phyloP scores from a whole-genome alignment of 2,888 invertebrate genomes.

The Mallateleia sp. region DNA sequence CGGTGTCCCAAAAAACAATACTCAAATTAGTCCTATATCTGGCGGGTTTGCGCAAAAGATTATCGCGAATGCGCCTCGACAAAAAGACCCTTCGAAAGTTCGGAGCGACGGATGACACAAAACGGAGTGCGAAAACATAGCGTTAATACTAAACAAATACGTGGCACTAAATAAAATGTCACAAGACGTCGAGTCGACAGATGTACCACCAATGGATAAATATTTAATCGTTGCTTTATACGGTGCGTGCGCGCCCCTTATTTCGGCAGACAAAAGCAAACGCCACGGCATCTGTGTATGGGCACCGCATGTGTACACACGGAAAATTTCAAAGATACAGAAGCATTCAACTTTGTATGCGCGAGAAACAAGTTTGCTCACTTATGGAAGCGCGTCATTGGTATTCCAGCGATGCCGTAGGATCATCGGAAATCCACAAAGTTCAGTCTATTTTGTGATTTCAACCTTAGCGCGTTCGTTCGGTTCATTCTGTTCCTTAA shows the following conservation, averaged over 20 bases:
- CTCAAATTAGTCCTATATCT: constrained; percentile 53
- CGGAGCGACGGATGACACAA: constrained; percentile 62
- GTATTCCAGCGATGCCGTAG: too few species aligned
- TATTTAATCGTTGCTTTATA: constrained; percentile 88
- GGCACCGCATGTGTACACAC: constrained; percentile 51
- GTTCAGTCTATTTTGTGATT: too few species aligned
- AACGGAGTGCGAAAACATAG: constrained; percentile 77
- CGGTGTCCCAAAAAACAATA: constrained; percentile 39
- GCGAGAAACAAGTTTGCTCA: too few species aligned
- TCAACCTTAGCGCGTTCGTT: too few species aligned
- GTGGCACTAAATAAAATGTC: constrained; percentile 88
- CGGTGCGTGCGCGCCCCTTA: constrained; percentile 71
- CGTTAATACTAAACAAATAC: constrained; percentile 89
- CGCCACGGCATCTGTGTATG: constrained; percentile 72
- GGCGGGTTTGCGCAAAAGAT: constrained; percentile 68
- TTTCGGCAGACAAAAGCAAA: constrained; percentile 78
- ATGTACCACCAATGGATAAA: constrained; percentile 89
- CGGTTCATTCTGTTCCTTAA: too few species aligned
- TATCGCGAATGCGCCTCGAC: constrained; percentile 13
- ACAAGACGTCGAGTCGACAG: constrained; percentile 87
- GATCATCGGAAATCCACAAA: too few species aligned
- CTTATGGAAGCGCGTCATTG: too few species aligned
- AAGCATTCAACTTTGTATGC: too few species aligned
- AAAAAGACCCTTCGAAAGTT: constrained; percentile 56
- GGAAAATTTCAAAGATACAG: too few species aligned